Evolutionary conservation across 2,888 invertebrate genomes (phyloP), one percentile per base, ranked within the genome.

Genomic region (Heliconius hortense): DNA sequence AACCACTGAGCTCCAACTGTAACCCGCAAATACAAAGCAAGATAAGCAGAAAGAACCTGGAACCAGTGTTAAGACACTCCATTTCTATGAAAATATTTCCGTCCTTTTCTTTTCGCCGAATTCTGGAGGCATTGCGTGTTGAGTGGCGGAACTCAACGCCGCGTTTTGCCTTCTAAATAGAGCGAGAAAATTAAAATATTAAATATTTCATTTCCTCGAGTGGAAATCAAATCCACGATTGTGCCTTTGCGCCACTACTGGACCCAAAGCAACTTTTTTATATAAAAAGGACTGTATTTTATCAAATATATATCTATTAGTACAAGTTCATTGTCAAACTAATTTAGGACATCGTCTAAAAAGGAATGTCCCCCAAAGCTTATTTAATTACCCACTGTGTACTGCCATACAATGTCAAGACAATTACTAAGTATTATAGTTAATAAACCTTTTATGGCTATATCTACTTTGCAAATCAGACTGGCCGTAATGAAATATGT

Each of bases 361-460:
- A 67, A 67, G 73, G 73, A 73, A 67, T 73, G 73, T 66, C 66
- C 35, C 35, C 35, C 59, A 18, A 59, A n/a, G 21, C 26, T 59
- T 43, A 28, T 67, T 73, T 60, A 67, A 67, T 73, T 28, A 73
- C 59, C 53, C 1, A 68, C 68, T 43, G 43, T 59, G 39, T 31
- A 8, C 26, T 60, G 39, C 43, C 67, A 60, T 67, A 67, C 60
- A 60, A 56, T 43, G 66, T 59, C 53, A 56, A 26, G 39, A 67
- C 39, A 13, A 67, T 73, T 67, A 67, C n/a, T 53, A 21, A 60
- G 48, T 28, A 68, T 68, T 68, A 53, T 68, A 31, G 48, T 68
- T 28, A 68, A 53, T 68, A 68, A 53, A 28, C 53, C 53, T 68
- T 53, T 68, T 53, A 68, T 28, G 21, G 48, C 11, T 53, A 68